phyloP scores from a whole-genome alignment of 2,888 invertebrate genomes.

The Bibio marci region DNA sequence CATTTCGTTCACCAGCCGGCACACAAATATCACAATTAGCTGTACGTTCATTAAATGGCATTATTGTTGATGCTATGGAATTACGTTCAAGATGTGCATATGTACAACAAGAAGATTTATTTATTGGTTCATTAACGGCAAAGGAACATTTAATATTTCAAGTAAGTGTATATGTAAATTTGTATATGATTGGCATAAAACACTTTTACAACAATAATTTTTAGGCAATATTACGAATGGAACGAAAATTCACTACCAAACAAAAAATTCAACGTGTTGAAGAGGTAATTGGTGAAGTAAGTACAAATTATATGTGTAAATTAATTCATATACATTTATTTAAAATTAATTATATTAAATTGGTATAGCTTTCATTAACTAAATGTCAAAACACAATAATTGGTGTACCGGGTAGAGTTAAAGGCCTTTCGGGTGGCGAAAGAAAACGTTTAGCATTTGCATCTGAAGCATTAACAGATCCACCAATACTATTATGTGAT shows the following conservation, averaged over 20 bases:
- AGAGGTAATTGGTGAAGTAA: constrained; percentile 70
- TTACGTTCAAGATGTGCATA: constrained; percentile 71
- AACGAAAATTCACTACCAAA: constrained; percentile 50
- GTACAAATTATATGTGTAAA: constrained; percentile 10
- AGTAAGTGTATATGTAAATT: constrained; percentile 29
- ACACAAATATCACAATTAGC: constrained; percentile 40
- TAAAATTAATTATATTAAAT: constrained; percentile 7
- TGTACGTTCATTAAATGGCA: constrained; percentile 52
- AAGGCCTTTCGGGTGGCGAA: constrained; percentile 93
- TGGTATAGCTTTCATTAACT: constrained; percentile 53
- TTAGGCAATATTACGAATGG: constrained; percentile 73
- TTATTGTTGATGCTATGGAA: constrained; percentile 49
- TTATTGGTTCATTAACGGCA: constrained; percentile 79
- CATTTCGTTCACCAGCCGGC: constrained; percentile 57
- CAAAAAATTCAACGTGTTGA: constrained; percentile 65
- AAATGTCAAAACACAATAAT: constrained; percentile 86
- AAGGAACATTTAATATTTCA: constrained; percentile 78
- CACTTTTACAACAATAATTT: no score
- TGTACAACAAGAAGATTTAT: constrained; percentile 87
- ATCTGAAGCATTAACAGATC: constrained; percentile 91
- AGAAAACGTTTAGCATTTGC: constrained; percentile 90
- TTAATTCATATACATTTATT: not conserved
- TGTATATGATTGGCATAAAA: constrained; percentile 12
- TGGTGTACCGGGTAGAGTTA: constrained; percentile 70
- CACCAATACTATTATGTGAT: constrained; percentile 88